Evolutionary conservation across 2,888 invertebrate genomes (phyloP).

Genomic region (Alsophila aescularia): DNA sequence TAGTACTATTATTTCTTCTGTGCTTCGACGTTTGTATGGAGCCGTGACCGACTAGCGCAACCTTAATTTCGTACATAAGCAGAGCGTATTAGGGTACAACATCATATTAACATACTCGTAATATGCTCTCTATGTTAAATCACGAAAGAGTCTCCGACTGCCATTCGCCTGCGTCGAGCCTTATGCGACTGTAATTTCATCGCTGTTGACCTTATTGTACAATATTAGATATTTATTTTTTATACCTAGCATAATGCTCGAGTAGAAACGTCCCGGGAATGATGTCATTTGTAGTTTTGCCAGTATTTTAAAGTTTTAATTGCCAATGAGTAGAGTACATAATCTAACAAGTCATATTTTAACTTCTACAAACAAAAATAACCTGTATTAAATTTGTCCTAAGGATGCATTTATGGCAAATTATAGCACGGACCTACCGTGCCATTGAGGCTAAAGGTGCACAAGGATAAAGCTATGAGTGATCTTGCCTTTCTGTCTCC

Average conservation of each 20-base stretch:
- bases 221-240: slow-evolving; percentile 73
- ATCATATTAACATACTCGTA: too few species aligned
- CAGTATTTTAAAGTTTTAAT: slow-evolving; percentile 62
- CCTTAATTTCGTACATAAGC: too few species aligned
- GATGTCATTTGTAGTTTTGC: slow-evolving; percentile 48
- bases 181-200: slow-evolving; percentile 5
- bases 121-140: too few species aligned
- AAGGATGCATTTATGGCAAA: slow-evolving; percentile 73
- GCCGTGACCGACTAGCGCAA: too few species aligned
- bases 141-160: too few species aligned
- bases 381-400: slow-evolving; percentile 56
- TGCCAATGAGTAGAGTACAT: slow-evolving; percentile 72
- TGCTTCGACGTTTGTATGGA: too few species aligned
- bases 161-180: background rate
- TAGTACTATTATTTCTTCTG: too few species aligned
- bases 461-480: slow-evolving; percentile 2
- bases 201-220: slow-evolving; percentile 62
- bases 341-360: slow-evolving; percentile 67
- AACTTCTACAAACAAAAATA: slow-evolving; percentile 55
- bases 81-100: too few species aligned
- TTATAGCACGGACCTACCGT: slow-evolving; percentile 57
- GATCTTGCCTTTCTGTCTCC: background rate
- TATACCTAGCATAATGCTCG: slow-evolving; percentile 63
- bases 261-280: slow-evolving; percentile 28
- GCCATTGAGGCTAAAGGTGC: slow-evolving; percentile 44